Conservation (phyloP, 2,888 invertebrate genomes). For the Fragum whitleyi region DNA sequence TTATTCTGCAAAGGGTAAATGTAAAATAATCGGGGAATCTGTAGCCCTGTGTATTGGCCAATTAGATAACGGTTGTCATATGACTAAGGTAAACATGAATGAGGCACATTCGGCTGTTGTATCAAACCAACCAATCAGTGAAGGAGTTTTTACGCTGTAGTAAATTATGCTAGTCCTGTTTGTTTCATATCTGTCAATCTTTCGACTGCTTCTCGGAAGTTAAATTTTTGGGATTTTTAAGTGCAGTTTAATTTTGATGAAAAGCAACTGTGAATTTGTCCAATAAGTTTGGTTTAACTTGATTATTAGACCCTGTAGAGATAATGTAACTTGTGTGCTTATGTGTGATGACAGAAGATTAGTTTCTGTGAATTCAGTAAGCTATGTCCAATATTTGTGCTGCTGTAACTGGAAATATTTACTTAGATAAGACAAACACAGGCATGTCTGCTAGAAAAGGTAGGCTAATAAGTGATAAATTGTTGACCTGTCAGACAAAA, state of each 20-base stretch:
- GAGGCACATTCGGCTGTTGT: conserved; percentile 8
- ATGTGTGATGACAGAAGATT: not conserved
- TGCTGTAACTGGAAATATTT: not conserved
- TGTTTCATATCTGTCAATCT: not conserved
- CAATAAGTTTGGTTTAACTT: no score
- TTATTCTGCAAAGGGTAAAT: not conserved
- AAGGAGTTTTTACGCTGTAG: conserved; percentile 16
- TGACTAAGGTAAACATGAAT: conserved; percentile 35
- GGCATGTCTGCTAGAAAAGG: conserved; percentile 14
- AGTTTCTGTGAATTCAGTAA: not conserved
- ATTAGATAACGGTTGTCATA: conserved; percentile 21
- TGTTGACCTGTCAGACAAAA: no score
- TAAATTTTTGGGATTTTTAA: conserved; percentile 1
- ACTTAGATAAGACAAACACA: not conserved
- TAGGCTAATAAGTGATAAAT: not conserved
- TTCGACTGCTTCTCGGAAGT: not conserved
- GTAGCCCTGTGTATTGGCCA: conserved; percentile 18
- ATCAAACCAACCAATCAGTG: conserved; percentile 12
- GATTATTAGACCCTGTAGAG: no score
- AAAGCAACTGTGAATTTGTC: no score
- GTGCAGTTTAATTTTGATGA: no score
- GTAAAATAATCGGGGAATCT: conserved; percentile 12
- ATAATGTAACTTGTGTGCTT: not conserved
- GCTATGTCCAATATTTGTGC: conserved; percentile 4
- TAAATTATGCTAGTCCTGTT: not conserved